These are phyloP conservation scores for Theonella swinhoei DNA, from an alignment of 37 sponge, comb jelly and placozoan species.

Conservation along the genomic window DNA sequence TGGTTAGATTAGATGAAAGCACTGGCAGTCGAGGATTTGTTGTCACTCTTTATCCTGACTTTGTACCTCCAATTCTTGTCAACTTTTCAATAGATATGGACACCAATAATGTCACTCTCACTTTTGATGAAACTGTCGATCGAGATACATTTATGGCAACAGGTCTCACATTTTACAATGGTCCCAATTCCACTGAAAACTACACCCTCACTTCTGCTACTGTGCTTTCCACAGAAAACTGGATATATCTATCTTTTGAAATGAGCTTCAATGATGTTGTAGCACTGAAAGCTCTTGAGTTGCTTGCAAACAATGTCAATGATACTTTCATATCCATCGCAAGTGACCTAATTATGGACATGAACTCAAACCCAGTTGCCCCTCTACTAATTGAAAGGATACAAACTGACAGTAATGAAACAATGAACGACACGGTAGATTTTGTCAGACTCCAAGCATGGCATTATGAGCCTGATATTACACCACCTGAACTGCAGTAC, in stretches of 20 bases:
- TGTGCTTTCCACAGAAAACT: slow-evolving; percentile 44
- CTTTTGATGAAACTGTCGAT: slow-evolving; percentile 87
- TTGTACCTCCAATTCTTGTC: slow-evolving; percentile 62
- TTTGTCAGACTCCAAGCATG: slow-evolving; percentile 36
- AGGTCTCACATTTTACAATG: slow-evolving; percentile 76
- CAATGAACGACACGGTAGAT: neutral
- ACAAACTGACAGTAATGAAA: neutral
- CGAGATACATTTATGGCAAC: slow-evolving; percentile 63
- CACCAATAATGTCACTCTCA: slow-evolving; percentile 65
- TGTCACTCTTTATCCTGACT: slow-evolving; percentile 38
- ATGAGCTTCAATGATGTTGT: slow-evolving; percentile 62
- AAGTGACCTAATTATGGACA: slow-evolving; percentile 56
- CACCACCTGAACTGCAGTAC: slow-evolving; percentile 51
- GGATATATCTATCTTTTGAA: slow-evolving; percentile 75
- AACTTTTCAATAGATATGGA: slow-evolving; percentile 81
- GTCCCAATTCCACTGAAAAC: slow-evolving; percentile 22
- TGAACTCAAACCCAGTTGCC: slow-evolving; percentile 55
- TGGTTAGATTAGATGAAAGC: neutral
- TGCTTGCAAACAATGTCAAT: slow-evolving; percentile 52
- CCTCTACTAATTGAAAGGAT: slow-evolving; percentile 21
- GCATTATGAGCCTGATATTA: slow-evolving; percentile 66
- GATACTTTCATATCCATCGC: slow-evolving; percentile 85
- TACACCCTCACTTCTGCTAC: slow-evolving; percentile 72
- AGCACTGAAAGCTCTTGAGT: slow-evolving; percentile 71
- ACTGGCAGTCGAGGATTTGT: slow-evolving; percentile 1